Base-by-base conservation (phyloP, 1,140 invertebrate genomes). In the Macrocentrus cingulum region DNA sequence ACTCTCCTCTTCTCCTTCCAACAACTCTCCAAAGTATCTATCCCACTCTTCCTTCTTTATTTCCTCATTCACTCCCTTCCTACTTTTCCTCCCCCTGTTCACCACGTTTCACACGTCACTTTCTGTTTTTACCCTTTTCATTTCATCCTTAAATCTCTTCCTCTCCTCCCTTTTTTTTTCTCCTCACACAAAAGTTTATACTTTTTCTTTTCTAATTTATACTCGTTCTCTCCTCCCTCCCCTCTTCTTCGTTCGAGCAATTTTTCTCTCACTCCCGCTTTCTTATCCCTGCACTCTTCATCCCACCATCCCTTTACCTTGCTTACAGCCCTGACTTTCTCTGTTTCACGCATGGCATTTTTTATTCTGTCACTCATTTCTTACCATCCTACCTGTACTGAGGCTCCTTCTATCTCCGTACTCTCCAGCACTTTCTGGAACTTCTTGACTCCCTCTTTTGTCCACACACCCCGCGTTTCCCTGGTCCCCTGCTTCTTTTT, bases 361-460 rank as follows among this genome's bases (percentile, higher is more conserved):
- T 34, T 34, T 11, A 34, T 11, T 34, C 11, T 34, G 6, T 34
- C 29, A 6, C 29, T 34, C 29, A 34, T 6, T 11, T 34, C 29
- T 34, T 11, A 6, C 29, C 29, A 34, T 7, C 29, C 29, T 6
- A 7, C 29, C 11, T 34, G 29, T 34, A 34, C 29, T 34, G 29
- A 7, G 6, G 11, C 29, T 7, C 44, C 34, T 53, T 56, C 37
- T 56, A 34, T 37, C 18, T 48, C 22, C 11, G 41, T 19, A 29
- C 42, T 20, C 49, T 45, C 37, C 16, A 7, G 23, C n/a, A n/a
- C 46, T 15, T 34, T 11, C 46, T 18, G 19, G 13, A 13, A 44
- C 18, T 19, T 22, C 44, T 46, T 20, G 2, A 9, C 11, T 22
- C 6, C 22, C 22, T 22, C n/a, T 34, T 16, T 18, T 13, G 44